Conservation (phyloP, 2,113 vertebrate genomes). For the Pollimyrus isidori region DNA sequence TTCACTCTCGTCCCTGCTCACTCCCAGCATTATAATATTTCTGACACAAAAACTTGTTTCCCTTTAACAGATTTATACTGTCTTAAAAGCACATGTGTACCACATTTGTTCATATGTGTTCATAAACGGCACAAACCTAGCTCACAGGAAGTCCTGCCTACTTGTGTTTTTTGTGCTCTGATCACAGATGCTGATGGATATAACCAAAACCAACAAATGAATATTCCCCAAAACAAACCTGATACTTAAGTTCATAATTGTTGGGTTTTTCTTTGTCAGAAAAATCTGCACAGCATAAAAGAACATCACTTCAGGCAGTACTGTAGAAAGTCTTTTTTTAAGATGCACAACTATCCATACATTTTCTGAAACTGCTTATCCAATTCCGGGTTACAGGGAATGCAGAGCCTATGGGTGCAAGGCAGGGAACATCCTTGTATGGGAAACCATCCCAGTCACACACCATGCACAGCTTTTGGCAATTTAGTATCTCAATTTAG, state of each 20-base stretch:
- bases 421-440: too few relatives aligned
- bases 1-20: conserved; percentile 37
- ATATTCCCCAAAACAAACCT: background rate
- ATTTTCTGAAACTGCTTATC: too few relatives aligned
- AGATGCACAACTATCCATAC: too few relatives aligned
- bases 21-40: conserved; percentile 48
- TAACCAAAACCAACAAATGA: background rate
- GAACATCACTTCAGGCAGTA: background rate
- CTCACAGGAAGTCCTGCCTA: background rate
- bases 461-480: too few relatives aligned
- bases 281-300: background rate
- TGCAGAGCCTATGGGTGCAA: too few relatives aligned
- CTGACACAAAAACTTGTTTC: conserved; percentile 8
- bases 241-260: background rate
- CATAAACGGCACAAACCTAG: background rate
- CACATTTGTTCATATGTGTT: conserved; percentile 15
- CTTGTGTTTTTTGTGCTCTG: background rate
- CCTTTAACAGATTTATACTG: conserved; percentile 5
- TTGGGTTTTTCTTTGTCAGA: background rate
- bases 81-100: background rate
- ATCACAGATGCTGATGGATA: background rate
- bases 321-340: background rate
- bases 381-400: too few relatives aligned
- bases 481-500: too few relatives aligned
- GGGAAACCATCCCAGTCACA: too few relatives aligned